phyloP scores from a whole-genome alignment of 2,113 vertebrate genomes.

The Polypterus senegalus region DNA sequence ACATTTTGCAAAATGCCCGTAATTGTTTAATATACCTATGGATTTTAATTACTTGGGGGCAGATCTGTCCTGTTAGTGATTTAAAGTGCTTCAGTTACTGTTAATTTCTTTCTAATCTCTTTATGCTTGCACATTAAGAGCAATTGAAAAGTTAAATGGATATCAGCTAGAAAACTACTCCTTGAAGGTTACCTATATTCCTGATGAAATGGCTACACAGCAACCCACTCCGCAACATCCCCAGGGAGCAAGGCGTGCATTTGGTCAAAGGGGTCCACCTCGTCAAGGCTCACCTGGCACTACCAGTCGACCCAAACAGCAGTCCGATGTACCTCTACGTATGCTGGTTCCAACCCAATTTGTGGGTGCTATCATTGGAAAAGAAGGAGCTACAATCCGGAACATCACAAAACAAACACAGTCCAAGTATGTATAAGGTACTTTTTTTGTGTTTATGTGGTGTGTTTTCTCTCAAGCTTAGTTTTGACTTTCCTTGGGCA shows the following conservation, averaged over 20 bases:
- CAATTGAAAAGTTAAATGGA: constrained; percentile 89
- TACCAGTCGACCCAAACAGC: constrained; percentile 68
- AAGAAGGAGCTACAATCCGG: constrained; percentile 91
- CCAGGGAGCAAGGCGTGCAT: constrained; percentile 61
- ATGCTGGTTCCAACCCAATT: constrained; percentile 93
- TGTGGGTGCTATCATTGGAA: constrained; percentile 93
- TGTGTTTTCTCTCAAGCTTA: not conserved
- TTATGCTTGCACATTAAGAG: constrained; percentile 42
- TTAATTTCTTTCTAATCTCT: not conserved
- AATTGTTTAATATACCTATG: too few species aligned
- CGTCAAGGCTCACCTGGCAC: constrained; percentile 73
- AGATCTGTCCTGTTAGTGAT: not conserved
- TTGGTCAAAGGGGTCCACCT: constrained; percentile 66
- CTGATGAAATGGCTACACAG: constrained; percentile 69
- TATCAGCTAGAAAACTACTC: constrained; percentile 86
- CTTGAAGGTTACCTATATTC: constrained; percentile 92
- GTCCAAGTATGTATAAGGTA: constrained; percentile 70
- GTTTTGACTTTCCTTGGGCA: not conserved
- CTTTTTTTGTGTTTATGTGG: too few species aligned
- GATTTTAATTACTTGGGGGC: too few species aligned
- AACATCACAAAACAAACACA: constrained; percentile 97
- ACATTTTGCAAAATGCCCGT: too few species aligned
- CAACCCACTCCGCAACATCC: constrained; percentile 38
- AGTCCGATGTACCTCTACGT: constrained; percentile 79
- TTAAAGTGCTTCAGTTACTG: not conserved